Evolutionary conservation across 2,888 invertebrate genomes (phyloP).

Genomic region (Orchestes rusci): DNA sequence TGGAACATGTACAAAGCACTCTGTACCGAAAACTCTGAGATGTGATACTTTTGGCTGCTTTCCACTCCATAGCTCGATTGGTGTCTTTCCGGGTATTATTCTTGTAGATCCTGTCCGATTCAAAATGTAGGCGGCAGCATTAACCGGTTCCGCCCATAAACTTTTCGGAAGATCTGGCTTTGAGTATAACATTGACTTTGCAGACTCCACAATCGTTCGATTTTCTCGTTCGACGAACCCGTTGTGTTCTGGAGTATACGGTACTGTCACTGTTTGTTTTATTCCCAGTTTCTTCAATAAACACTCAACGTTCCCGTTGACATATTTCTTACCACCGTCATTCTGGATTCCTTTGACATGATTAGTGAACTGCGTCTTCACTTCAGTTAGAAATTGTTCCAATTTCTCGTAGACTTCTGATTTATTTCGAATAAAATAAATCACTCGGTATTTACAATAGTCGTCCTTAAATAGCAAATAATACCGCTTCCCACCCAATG

Average conservation of each 20-base stretch:
- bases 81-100: not conserved
- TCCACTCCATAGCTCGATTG: not conserved
- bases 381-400: not conserved
- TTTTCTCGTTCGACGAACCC: not conserved
- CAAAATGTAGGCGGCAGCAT: not conserved
- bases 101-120: not conserved
- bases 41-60: not conserved
- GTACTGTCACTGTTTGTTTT: not conserved
- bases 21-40: not conserved
- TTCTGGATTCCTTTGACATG: not conserved
- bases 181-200: not conserved
- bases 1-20: not conserved
- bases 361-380: not conserved
- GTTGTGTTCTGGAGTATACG: not conserved
- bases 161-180: not conserved
- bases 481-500: not conserved
- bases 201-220: not conserved
- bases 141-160: not conserved
- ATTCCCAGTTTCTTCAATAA: not conserved
- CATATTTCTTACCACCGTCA: not conserved
- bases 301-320: not conserved
- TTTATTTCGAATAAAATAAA: not conserved
- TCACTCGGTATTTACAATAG: not conserved
- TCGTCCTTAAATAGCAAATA: not conserved
- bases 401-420: not conserved